phyloP scores from a whole-genome alignment of 2,888 invertebrate genomes.

The Sericinus montela region DNA sequence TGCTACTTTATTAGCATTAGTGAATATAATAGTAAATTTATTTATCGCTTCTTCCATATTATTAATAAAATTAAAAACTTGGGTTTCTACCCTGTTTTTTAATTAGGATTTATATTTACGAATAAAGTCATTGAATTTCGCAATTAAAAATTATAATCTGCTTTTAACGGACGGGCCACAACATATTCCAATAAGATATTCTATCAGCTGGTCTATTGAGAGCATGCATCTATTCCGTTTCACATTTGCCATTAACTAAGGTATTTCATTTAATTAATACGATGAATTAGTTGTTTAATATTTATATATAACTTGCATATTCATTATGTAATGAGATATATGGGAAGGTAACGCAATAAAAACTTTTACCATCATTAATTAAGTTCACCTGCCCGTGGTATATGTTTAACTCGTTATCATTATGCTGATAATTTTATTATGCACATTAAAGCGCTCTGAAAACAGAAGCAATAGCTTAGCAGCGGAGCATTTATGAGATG shows the following conservation, averaged over 20 bases:
- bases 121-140: not conserved
- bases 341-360: not conserved
- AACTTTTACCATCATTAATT: not conserved
- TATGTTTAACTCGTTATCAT: not conserved
- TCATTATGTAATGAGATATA: not conserved
- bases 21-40: too few relatives aligned
- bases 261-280: not conserved
- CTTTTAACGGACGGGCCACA: not conserved
- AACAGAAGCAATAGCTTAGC: too few relatives aligned
- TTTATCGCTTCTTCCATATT: too few relatives aligned
- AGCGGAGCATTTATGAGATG: too few relatives aligned
- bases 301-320: constrained; percentile 3
- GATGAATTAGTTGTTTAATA: not conserved
- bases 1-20: too few relatives aligned
- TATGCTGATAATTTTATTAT: not conserved
- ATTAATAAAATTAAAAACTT: too few relatives aligned
- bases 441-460: too few relatives aligned
- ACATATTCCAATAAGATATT: not conserved
- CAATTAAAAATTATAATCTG: not conserved
- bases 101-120: not conserved
- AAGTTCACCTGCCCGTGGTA: not conserved
- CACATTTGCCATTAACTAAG: not conserved
- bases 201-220: not conserved
- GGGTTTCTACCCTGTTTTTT: too few relatives aligned
- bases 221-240: not conserved